phyloP scores from a whole-genome alignment of 2,797 vertebrate species.

The Falco biarmicus region DNA sequence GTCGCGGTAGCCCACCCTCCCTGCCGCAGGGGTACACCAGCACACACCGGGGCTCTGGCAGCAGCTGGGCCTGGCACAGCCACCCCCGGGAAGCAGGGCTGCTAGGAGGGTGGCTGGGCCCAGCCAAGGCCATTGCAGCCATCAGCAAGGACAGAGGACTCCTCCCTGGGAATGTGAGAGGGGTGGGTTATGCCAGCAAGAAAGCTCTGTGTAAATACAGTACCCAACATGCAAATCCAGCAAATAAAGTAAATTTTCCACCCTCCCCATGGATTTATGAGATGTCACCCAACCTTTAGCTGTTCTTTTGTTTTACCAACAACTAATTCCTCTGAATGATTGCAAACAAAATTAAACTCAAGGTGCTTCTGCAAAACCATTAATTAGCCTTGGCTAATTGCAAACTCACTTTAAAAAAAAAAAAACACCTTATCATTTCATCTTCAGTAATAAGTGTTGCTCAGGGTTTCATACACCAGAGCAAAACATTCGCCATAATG shows the following conservation, averaged over 20 bases:
- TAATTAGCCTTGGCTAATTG: background rate
- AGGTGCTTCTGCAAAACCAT: background rate
- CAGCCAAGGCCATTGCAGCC: background rate
- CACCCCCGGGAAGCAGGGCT: background rate
- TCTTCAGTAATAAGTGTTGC: background rate
- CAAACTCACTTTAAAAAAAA: background rate
- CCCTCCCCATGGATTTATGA: background rate
- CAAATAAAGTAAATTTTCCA: background rate
- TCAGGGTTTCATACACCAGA: background rate
- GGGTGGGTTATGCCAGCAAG: background rate
- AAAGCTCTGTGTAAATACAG: background rate
- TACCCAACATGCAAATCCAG: background rate
- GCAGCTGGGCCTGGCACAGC: background rate
- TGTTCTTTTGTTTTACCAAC: background rate
- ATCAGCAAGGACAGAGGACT: background rate
- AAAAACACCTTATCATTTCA: background rate
- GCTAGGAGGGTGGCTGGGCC: background rate
- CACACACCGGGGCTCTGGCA: background rate
- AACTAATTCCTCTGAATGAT: background rate
- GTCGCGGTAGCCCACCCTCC: background rate
- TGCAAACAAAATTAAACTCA: background rate
- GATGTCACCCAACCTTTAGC: background rate
- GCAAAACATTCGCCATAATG: background rate
- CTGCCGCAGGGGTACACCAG: background rate
- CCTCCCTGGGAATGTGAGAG: background rate